These are phyloP conservation scores for Apolygus lucorum DNA, from an alignment of 1,140 invertebrate species.

Conservation along the genomic window DNA sequence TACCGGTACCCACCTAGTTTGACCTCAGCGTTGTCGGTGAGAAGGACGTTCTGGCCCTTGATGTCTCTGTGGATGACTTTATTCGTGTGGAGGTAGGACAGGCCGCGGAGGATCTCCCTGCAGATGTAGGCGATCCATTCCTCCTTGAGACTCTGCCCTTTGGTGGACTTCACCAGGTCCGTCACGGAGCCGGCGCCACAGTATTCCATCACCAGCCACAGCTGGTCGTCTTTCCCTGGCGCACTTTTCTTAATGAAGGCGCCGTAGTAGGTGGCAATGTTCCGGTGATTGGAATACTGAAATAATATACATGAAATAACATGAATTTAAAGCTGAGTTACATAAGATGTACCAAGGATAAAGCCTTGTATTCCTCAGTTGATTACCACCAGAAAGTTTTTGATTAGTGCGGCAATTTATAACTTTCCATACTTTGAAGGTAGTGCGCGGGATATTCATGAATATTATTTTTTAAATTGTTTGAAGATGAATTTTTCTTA, in stretches of 20 bases:
- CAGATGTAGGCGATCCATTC: slow-evolving; percentile 99
- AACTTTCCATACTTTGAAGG: too few species aligned
- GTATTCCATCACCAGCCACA: slow-evolving; percentile 99
- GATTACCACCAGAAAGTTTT: too few species aligned
- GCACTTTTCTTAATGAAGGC: slow-evolving; percentile 99
- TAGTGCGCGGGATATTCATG: too few species aligned
- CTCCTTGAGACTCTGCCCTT: slow-evolving; percentile 95
- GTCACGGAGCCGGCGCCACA: slow-evolving; percentile 98
- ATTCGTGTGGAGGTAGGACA: slow-evolving; percentile 95
- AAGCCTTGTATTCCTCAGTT: too few species aligned
- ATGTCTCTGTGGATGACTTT: slow-evolving; percentile 99
- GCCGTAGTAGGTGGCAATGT: slow-evolving; percentile 99
- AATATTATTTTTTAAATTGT: too few species aligned
- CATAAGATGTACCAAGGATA: too few species aligned
- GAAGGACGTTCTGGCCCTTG: slow-evolving; percentile 98
- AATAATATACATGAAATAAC: too few species aligned
- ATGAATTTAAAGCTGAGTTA: too few species aligned
- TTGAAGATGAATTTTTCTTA: too few species aligned
- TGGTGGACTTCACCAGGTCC: slow-evolving; percentile 98
- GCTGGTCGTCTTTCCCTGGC: slow-evolving; percentile 96
- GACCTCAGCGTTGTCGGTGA: slow-evolving; percentile 99
- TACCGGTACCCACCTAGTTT: slow-evolving; percentile 65
- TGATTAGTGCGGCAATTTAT: too few species aligned
- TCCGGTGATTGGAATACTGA: slow-evolving; percentile 92
- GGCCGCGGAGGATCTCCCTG: slow-evolving; percentile 89